These are phyloP conservation scores for Agrilus biguttatus DNA, from an alignment of 2,888 invertebrate genomes.

Conservation along the genomic window DNA sequence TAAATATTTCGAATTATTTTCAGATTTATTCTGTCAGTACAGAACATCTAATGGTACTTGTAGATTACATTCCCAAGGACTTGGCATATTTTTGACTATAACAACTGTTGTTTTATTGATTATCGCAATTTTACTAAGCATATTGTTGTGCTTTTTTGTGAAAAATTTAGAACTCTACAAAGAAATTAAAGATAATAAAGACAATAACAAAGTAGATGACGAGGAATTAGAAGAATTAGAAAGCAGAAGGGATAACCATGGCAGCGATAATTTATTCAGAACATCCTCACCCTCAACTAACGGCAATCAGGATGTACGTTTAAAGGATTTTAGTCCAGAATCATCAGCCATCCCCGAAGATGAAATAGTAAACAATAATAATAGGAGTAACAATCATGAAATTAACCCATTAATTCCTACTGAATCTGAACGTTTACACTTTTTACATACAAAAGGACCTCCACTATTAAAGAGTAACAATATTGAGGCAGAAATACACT, in stretches of 20 bases:
- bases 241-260: not conserved
- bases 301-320: no score
- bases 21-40: constrained; percentile 17
- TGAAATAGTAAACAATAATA: no score
- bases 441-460: no score
- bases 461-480: no score
- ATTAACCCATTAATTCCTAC: no score
- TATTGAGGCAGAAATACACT: no score
- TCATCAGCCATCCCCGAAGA: no score
- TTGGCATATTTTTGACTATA: constrained; percentile 17
- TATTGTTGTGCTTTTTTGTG: constrained; percentile 13
- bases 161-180: constrained; percentile 12
- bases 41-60: constrained; percentile 13
- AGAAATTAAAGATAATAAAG: constrained; percentile 1
- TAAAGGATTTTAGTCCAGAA: no score
- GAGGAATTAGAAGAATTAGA: not conserved
- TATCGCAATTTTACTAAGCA: constrained; percentile 13
- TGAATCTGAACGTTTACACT: no score
- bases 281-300: not conserved
- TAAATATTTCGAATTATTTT: constrained; percentile 7
- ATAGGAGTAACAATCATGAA: no score
- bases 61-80: constrained; percentile 17
- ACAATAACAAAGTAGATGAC: not conserved
- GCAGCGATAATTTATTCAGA: not conserved
- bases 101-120: constrained; percentile 17